These are phyloP conservation scores for Octomys mimax DNA, from an alignment of 2,797 vertebrate species.

Conservation along the genomic window DNA sequence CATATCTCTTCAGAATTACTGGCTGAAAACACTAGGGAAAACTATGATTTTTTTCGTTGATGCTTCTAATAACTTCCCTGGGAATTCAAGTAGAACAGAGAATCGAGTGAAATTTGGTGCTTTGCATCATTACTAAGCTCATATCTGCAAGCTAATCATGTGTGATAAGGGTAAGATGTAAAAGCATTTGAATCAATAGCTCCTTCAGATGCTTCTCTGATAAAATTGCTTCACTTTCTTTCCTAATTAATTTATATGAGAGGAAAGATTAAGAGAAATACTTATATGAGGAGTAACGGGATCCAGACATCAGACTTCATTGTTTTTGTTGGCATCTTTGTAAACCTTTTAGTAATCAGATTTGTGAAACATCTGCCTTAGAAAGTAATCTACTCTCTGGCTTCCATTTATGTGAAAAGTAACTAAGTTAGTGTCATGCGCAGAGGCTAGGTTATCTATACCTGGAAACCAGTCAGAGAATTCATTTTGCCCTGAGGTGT, in stretches of 20 bases:
- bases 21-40: slow-evolving; percentile 24
- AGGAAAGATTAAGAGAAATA: slow-evolving; percentile 66
- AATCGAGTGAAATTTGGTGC: slow-evolving; percentile 62
- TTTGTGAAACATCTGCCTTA: slow-evolving; percentile 63
- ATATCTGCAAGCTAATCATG: slow-evolving; percentile 57
- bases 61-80: slow-evolving; percentile 44
- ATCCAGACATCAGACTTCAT: background rate
- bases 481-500: slow-evolving; percentile 51
- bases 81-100: slow-evolving; percentile 68
- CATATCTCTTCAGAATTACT: background rate
- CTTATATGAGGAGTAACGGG: slow-evolving; percentile 39
- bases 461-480: slow-evolving; percentile 75
- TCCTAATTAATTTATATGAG: slow-evolving; percentile 61
- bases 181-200: slow-evolving; percentile 74
- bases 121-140: slow-evolving; percentile 60
- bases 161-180: slow-evolving; percentile 62
- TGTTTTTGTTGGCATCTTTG: slow-evolving; percentile 51
- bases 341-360: slow-evolving; percentile 62
- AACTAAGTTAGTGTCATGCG: slow-evolving; percentile 58
- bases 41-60: slow-evolving; percentile 27
- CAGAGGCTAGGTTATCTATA: slow-evolving; percentile 54
- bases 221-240: slow-evolving; percentile 72
- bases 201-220: slow-evolving; percentile 72
- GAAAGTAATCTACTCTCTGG: slow-evolving; percentile 9
- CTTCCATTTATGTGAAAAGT: slow-evolving; percentile 69